These are phyloP conservation scores for Selenia dentaria DNA, from an alignment of 2,888 invertebrate species.

Conservation along the genomic window DNA sequence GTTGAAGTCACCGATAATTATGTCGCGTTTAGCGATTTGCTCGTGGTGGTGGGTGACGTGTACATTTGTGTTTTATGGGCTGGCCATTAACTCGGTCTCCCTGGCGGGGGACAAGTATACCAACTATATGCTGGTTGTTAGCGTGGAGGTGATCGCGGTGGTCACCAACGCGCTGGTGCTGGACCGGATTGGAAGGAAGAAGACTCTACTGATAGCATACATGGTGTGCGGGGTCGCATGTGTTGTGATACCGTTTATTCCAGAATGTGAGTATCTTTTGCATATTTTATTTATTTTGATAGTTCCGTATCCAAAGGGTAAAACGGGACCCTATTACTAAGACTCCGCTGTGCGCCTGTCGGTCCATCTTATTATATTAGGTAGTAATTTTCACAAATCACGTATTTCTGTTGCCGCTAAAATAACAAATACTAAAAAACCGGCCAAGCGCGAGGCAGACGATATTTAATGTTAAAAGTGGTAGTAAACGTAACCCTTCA, in stretches of 20 bases:
- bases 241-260: slow-evolving; percentile 78
- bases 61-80: slow-evolving; percentile 92
- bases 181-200: slow-evolving; percentile 86
- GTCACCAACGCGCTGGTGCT: slow-evolving; percentile 86
- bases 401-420: too few relatives aligned
- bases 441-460: too few relatives aligned
- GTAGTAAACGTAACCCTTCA: too few relatives aligned
- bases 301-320: too few relatives aligned
- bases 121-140: slow-evolving; percentile 89
- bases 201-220: slow-evolving; percentile 85
- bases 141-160: slow-evolving; percentile 90
- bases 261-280: slow-evolving; percentile 67
- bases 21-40: slow-evolving; percentile 69
- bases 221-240: slow-evolving; percentile 82
- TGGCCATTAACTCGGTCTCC: slow-evolving; percentile 90
- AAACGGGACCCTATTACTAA: too few relatives aligned
- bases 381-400: too few relatives aligned
- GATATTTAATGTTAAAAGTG: too few relatives aligned
- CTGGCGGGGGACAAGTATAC: slow-evolving; percentile 91
- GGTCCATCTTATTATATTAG: too few relatives aligned
- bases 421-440: too few relatives aligned
- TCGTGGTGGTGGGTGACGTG: slow-evolving; percentile 91
- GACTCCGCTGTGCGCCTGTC: too few relatives aligned
- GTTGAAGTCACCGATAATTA: slow-evolving; percentile 67
- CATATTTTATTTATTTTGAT: too few relatives aligned